Conservation (phyloP, 2,797 vertebrate species). For the Anisognathus igniventris region DNA sequence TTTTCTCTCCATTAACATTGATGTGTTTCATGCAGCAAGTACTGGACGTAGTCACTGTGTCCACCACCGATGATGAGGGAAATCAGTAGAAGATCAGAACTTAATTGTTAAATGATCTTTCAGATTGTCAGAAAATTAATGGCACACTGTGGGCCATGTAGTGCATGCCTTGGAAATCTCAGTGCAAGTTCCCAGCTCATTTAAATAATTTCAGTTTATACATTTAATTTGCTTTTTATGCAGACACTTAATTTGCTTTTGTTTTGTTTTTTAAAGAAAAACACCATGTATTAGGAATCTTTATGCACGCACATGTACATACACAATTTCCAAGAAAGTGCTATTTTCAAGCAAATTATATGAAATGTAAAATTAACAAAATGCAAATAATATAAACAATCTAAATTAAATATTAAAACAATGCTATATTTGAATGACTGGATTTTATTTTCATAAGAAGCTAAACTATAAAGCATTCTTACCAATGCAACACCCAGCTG, state of each 20-base stretch:
- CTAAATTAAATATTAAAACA: conserved; percentile 60
- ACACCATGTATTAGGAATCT: conserved; percentile 40
- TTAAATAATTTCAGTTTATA: conserved; percentile 56
- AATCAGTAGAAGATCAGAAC: conserved; percentile 15
- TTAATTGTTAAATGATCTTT: conserved; percentile 3
- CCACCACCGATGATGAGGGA: not conserved
- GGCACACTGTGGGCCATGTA: not conserved
- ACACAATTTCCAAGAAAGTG: conserved; percentile 41
- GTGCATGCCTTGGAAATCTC: not conserved
- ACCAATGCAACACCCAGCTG: conserved; percentile 58
- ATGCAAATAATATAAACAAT: conserved; percentile 58
- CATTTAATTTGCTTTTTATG: conserved; percentile 54
- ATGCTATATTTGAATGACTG: conserved; percentile 39
- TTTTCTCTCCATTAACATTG: not conserved
- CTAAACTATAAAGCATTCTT: conserved; percentile 15
- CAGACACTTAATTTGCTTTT: conserved; percentile 50
- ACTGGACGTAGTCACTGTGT: not conserved
- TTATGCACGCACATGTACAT: conserved; percentile 44
- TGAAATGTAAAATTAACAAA: conserved; percentile 66
- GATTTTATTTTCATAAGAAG: conserved; percentile 59
- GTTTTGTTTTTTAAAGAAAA: conserved; percentile 46
- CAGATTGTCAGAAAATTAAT: conserved; percentile 18
- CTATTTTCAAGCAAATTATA: conserved; percentile 57
- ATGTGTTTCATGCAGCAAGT: not conserved
- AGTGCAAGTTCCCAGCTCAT: not conserved